These are phyloP conservation scores for Atta cephalotes DNA, from an alignment of 1,140 invertebrate species.

Conservation along the genomic window DNA sequence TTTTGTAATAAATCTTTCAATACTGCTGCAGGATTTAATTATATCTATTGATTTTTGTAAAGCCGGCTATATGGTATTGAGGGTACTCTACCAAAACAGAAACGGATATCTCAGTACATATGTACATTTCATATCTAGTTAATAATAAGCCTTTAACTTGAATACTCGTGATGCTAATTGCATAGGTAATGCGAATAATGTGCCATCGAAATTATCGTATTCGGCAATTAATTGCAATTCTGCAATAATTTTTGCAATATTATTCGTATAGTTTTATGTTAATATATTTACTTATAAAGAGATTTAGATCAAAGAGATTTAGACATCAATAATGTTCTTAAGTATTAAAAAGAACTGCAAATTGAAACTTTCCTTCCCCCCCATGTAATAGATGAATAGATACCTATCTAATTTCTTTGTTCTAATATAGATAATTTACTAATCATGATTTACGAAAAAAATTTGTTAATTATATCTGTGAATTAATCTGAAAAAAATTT, in stretches of 20 bases:
- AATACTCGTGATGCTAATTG: conserved; percentile 15
- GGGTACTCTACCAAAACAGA: neutral
- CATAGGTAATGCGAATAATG: neutral
- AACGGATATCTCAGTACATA: conserved; percentile 2
- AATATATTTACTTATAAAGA: conserved; percentile 2
- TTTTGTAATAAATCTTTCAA: conserved; percentile 9
- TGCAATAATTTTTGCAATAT: neutral
- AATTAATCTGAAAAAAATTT: neutral
- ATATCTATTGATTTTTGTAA: conserved; percentile 29
- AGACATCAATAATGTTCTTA: neutral
- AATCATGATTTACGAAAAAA: neutral
- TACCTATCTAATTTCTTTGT: neutral
- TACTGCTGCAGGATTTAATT: conserved; percentile 35
- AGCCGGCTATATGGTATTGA: neutral
- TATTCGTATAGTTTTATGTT: conserved; percentile 1
- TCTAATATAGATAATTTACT: conserved; percentile 5
- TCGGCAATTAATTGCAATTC: neutral
- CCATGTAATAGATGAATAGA: neutral
- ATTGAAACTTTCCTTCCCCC: no score
- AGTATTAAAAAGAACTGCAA: neutral
- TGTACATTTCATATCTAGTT: neutral
- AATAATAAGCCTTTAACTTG: conserved; percentile 20
- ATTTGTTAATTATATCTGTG: neutral
- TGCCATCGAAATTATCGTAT: neutral
- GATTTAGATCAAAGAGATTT: neutral